These are phyloP conservation scores for Tyria jacobaeae DNA, from an alignment of 2,888 invertebrate species.

Conservation along the genomic window DNA sequence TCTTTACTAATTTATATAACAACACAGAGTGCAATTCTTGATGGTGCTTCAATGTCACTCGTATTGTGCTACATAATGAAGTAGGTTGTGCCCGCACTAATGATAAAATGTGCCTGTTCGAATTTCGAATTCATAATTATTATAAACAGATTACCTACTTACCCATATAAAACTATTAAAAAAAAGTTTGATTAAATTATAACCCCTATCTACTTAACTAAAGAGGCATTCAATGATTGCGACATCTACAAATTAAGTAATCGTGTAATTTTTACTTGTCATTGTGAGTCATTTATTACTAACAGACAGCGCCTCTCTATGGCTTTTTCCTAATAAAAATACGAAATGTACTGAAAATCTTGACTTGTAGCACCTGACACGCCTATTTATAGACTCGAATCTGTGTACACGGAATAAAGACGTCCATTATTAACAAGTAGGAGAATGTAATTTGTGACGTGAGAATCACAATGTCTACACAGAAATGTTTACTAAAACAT, in stretches of 20 bases:
- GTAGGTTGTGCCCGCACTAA: no score
- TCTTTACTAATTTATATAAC: neutral
- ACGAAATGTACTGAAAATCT: neutral
- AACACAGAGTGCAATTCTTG: neutral
- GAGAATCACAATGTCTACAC: neutral
- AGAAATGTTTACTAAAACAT: slow-evolving; percentile 21
- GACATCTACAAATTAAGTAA: neutral
- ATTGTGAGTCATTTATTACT: no score
- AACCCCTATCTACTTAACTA: no score
- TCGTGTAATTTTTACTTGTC: slow-evolving; percentile 2
- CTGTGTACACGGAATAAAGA: neutral
- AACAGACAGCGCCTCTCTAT: neutral
- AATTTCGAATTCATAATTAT: neutral
- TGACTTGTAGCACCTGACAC: neutral
- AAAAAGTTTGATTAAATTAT: no score
- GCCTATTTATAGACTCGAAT: neutral
- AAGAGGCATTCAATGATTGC: slow-evolving; percentile 6
- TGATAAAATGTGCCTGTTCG: neutral
- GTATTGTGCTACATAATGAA: neutral
- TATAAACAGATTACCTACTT: no score
- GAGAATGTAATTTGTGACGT: neutral
- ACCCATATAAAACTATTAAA: no score
- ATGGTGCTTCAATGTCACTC: neutral
- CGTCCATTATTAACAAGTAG: no score
- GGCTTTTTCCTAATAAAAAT: neutral